Conservation (phyloP, 2,113 vertebrate species). For the Ramphastos sulfuratus region DNA sequence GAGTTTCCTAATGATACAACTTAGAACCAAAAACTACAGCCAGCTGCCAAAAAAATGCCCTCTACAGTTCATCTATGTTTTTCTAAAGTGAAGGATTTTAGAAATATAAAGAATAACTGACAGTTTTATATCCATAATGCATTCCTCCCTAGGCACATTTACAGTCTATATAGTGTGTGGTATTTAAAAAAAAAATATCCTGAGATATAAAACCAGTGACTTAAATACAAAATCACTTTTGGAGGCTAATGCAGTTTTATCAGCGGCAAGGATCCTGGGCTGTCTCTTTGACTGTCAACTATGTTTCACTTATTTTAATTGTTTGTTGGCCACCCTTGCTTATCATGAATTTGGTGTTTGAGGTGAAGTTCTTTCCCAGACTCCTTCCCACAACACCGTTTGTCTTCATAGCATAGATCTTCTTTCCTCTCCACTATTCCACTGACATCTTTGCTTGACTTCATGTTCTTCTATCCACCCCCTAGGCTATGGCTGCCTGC, state of each 20-base stretch:
- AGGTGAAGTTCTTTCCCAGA: background rate
- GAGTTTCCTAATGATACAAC: slow-evolving; percentile 44
- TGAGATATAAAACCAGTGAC: slow-evolving; percentile 14
- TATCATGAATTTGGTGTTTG: slow-evolving; percentile 7
- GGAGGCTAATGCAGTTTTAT: slow-evolving; percentile 14
- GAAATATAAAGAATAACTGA: slow-evolving; percentile 63
- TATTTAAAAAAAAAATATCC: slow-evolving; percentile 4
- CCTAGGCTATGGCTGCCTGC: slow-evolving; percentile 59
- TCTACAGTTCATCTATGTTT: slow-evolving; percentile 38
- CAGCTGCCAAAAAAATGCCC: slow-evolving; percentile 19
- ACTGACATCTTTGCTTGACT: slow-evolving; percentile 53
- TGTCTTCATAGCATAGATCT: slow-evolving; percentile 26
- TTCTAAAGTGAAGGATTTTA: slow-evolving; percentile 55
- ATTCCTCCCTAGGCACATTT: slow-evolving; percentile 41
- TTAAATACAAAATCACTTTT: slow-evolving; percentile 13
- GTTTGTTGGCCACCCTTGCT: background rate
- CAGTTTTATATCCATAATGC: slow-evolving; percentile 56
- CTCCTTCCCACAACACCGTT: slow-evolving; percentile 1
- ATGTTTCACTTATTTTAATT: slow-evolving; percentile 34
- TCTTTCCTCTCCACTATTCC: background rate
- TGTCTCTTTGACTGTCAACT: background rate
- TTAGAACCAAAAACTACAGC: slow-evolving; percentile 52
- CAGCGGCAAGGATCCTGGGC: background rate
- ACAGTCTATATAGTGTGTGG: slow-evolving; percentile 3
- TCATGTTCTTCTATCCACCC: slow-evolving; percentile 36